Evolutionary conservation across 2,888 invertebrate genomes (phyloP).

Genomic region (Heteromurus nitidus): DNA sequence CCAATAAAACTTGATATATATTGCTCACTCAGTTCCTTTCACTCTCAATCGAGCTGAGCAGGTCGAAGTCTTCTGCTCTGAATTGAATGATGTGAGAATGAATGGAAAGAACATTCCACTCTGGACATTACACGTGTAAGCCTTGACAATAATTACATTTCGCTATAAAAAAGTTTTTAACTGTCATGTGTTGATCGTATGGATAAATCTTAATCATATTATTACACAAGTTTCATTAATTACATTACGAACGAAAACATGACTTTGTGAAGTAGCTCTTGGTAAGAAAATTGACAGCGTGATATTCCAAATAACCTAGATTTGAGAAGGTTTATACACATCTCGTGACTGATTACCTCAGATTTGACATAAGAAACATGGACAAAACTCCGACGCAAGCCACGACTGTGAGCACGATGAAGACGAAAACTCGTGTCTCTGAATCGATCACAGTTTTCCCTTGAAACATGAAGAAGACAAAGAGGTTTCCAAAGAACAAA

Average conservation of each 20-base stretch:
- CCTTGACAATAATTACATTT: too few species aligned
- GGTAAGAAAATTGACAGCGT: constrained; percentile 2
- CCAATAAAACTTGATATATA: constrained; percentile 41
- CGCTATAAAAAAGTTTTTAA: too few species aligned
- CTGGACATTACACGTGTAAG: constrained; percentile 31
- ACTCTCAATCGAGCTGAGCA: not conserved
- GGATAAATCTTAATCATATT: too few species aligned
- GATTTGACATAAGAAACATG: constrained; percentile 74
- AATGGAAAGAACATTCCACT: not conserved
- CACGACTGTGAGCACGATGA: constrained; percentile 83
- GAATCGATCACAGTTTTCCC: constrained; percentile 84
- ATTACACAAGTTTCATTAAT: too few species aligned
- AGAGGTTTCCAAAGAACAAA: constrained; percentile 95
- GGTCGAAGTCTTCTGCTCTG: too few species aligned
- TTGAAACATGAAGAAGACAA: constrained; percentile 93
- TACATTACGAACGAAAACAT: too few species aligned
- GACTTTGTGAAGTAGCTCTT: too few species aligned
- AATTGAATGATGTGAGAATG: too few species aligned
- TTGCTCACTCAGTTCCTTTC: constrained; percentile 9
- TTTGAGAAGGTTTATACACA: not conserved
- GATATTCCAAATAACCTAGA: not conserved
- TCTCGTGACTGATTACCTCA: constrained; percentile 50
- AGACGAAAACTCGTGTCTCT: constrained; percentile 85
- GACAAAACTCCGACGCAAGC: constrained; percentile 82
- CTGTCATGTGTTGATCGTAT: too few species aligned